phyloP scores from a whole-genome alignment of 1,140 invertebrate species.

The Drosophila kohkoa region DNA sequence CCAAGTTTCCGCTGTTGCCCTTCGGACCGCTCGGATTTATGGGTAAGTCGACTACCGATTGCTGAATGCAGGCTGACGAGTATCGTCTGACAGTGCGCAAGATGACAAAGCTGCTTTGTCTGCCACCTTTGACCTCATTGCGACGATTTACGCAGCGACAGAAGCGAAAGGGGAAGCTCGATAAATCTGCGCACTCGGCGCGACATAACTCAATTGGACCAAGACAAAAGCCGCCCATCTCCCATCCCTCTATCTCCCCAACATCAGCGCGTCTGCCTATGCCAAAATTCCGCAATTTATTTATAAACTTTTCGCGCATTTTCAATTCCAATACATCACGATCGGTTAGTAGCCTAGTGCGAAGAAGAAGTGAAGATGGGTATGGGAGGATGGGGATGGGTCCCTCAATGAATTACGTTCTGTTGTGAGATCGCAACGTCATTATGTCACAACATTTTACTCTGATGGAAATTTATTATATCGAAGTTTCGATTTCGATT shows the following conservation, averaged over 20 bases:
- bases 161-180: conserved; percentile 25
- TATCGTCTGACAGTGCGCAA: conserved; percentile 17
- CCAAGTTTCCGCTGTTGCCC: conserved; percentile 87
- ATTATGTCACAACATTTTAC: conserved; percentile 80
- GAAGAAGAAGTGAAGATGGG: neutral
- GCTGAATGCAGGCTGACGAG: neutral
- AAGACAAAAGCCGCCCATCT: conserved; percentile 65
- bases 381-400: neutral
- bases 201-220: conserved; percentile 84
- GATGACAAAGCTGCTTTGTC: conserved; percentile 83
- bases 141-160: conserved; percentile 47
- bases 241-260: conserved; percentile 11
- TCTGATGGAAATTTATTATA: conserved; percentile 78
- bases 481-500: conserved; percentile 24
- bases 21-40: conserved; percentile 93
- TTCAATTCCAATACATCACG: conserved; percentile 47
- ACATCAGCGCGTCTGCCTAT: conserved; percentile 28
- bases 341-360: conserved; percentile 1
- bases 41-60: conserved; percentile 64
- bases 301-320: conserved; percentile 76
- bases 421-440: conserved; percentile 53
- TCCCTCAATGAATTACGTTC: conserved; percentile 55
- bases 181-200: conserved; percentile 71
- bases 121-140: conserved; percentile 80
- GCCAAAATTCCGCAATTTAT: conserved; percentile 77